A percentile compares a stretch with the other conserved stretches of the same genome.
Evolutionary conservation across 2,888 invertebrate species (phyloP).

Genomic region (Melipona beecheii): DNA sequence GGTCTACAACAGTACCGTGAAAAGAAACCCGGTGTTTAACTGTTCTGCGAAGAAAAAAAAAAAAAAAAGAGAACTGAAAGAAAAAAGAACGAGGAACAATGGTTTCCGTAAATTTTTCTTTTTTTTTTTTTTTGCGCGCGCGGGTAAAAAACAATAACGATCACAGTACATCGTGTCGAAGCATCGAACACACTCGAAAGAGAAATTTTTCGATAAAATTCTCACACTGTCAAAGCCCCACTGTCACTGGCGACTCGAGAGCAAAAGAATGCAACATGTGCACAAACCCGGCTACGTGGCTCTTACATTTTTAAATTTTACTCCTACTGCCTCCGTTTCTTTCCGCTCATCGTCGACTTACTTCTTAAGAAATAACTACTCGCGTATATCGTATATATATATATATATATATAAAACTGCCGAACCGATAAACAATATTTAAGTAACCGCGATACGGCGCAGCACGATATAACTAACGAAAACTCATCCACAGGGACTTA

Average conservation of each 20-base stretch:
- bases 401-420: slow-evolving; percentile 4
- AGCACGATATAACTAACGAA: slow-evolving; percentile 34
- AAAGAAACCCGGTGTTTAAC: not conserved
- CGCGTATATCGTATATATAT: not conserved
- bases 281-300: slow-evolving; percentile 66
- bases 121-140: not conserved
- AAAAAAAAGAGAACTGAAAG: not conserved
- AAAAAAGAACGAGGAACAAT: slow-evolving; percentile 27
- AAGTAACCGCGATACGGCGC: slow-evolving; percentile 53
- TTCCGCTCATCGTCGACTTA: slow-evolving; percentile 21
- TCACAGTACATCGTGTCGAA: slow-evolving; percentile 55
- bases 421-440: slow-evolving; percentile 45
- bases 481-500: not conserved
- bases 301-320: slow-evolving; percentile 1
- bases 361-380: slow-evolving; percentile 29
- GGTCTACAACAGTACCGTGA: slow-evolving; percentile 20
- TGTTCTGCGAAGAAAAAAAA: not conserved
- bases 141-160: slow-evolving; percentile 46
- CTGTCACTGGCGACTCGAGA: slow-evolving; percentile 5
- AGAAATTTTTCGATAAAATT: not conserved
- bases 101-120: not conserved
- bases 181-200: slow-evolving; percentile 36
- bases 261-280: slow-evolving; percentile 45
- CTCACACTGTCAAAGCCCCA: not conserved
- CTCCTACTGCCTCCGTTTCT: not conserved